Base-by-base conservation (phyloP, 1,140 invertebrate genomes). In the Gerris buenoi region DNA sequence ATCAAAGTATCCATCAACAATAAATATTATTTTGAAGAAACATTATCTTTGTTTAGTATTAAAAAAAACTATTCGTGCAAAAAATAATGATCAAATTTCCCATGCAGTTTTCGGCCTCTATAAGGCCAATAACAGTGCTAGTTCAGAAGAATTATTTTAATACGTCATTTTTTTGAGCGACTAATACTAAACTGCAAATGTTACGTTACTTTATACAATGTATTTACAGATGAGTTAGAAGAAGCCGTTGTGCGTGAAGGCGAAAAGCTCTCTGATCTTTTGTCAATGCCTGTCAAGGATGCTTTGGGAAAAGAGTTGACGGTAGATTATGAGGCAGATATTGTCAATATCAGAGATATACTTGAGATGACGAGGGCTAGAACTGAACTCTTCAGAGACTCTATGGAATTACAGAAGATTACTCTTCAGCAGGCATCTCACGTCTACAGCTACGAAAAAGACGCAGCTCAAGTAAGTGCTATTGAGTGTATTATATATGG, bases 221-320 rank as follows among this genome's bases (percentile, higher is more conserved):
- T n/a, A n/a, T 46, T 46, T 46, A 10, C 73, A 85, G 87, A 84
- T 72, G 76, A 77, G 28, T 78, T 88, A 62, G 86, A 86, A 75
- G 79, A 79, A 63, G 84, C 88, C 74, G 79, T 89, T 66, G 79
- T 85, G n/a, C 82, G 84, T 71, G 87, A 89, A 77, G 88, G 88
- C 18, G 88, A 90, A 75, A 88, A 86, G 72, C 77, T 91, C 27
- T 84, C 88, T 25, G 88, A 90, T 75, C 82, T 90, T 75, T 79
- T 91, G 64, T 87, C 88, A 5, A 85, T 89, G 79, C 88, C 88
- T 13, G 83, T 90, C 58, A 90, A 90, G 77, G 88, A 90, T 76
- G 86, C 88, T 0, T 78, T 88, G 60, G 66, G 66, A 27, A 63
- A 60, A 27, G 68, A 68, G 58, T 58, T 90, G 71, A 78, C 80